phyloP scores from a whole-genome alignment of 1,140 invertebrate genomes.

The Galleria mellonella region DNA sequence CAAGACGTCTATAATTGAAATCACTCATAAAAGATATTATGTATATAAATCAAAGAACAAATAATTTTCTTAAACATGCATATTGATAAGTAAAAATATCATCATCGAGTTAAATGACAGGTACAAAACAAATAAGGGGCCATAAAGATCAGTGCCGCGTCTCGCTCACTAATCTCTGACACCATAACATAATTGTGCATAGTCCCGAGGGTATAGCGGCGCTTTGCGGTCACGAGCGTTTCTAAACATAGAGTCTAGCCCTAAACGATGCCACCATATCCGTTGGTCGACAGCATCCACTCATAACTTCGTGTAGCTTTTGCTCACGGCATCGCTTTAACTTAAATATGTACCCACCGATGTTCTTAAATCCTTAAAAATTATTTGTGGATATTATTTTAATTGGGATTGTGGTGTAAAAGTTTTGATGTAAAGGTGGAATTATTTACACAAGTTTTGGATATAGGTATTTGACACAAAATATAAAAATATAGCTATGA shows the following conservation, averaged over 20 bases:
- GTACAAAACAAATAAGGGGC: conserved; percentile 20
- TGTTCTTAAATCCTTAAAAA: not conserved
- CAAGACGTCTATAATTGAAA: too few species aligned
- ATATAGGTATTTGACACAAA: too few species aligned
- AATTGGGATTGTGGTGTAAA: too few species aligned
- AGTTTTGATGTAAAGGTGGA: too few species aligned
- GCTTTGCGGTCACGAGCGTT: conserved; percentile 49
- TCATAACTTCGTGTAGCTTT: conserved; percentile 29
- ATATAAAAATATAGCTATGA: too few species aligned
- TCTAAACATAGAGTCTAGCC: conserved; percentile 56
- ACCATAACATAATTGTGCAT: conserved; percentile 54
- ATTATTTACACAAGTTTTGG: too few species aligned
- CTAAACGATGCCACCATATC: conserved; percentile 64
- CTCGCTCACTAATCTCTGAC: conserved; percentile 36
- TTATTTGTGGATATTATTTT: not conserved
- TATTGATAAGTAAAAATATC: too few species aligned
- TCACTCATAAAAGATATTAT: too few species aligned
- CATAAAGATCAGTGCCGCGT: conserved; percentile 26
- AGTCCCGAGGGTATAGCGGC: conserved; percentile 52
- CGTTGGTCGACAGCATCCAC: conserved; percentile 35
- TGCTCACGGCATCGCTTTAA: conserved; percentile 15
- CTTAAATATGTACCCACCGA: not conserved
- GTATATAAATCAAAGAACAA: too few species aligned
- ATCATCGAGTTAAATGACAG: conserved; percentile 5
- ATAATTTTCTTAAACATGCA: too few species aligned